phyloP scores from a whole-genome alignment of 64 coral and sea anemone species.

The Actinia equina region DNA sequence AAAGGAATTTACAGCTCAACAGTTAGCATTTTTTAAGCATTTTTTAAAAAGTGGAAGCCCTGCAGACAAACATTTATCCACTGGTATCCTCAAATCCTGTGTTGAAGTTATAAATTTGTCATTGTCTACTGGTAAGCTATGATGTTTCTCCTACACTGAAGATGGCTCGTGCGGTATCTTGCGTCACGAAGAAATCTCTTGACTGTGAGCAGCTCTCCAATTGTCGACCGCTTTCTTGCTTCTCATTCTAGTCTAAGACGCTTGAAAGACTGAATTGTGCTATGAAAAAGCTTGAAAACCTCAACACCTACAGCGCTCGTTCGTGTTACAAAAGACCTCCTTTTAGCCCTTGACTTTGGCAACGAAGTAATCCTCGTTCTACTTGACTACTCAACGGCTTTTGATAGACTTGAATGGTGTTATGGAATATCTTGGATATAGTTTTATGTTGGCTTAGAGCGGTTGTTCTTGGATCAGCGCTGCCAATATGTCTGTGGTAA shows the following conservation, averaged over 20 bases:
- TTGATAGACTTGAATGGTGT: conserved; percentile 5
- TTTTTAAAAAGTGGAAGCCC: no score
- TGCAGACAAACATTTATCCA: no score
- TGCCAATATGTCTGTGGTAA: background rate
- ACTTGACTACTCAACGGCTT: background rate
- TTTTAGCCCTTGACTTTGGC: conserved; percentile 15
- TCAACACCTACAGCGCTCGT: conserved; percentile 19
- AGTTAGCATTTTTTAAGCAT: no score
- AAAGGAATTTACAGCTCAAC: no score
- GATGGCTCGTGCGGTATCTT: background rate
- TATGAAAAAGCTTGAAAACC: no score
- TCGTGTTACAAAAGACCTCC: conserved; percentile 20
- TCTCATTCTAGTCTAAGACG: conserved; percentile 43
- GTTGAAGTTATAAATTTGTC: no score
- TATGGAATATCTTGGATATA: conserved; percentile 6
- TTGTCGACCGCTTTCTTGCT: background rate
- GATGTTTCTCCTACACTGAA: background rate
- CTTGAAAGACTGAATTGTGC: conserved; percentile 18
- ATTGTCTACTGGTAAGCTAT: no score
- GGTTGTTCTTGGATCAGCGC: background rate
- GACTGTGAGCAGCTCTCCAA: background rate
- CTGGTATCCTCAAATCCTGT: no score
- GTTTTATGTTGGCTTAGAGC: background rate
- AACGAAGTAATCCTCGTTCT: background rate
- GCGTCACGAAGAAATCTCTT: conserved; percentile 27